Evolutionary conservation across 2,797 vertebrate species (phyloP), one percentile per base, ranked within the genome.

Genomic region (Dicrostonyx torquatus): DNA sequence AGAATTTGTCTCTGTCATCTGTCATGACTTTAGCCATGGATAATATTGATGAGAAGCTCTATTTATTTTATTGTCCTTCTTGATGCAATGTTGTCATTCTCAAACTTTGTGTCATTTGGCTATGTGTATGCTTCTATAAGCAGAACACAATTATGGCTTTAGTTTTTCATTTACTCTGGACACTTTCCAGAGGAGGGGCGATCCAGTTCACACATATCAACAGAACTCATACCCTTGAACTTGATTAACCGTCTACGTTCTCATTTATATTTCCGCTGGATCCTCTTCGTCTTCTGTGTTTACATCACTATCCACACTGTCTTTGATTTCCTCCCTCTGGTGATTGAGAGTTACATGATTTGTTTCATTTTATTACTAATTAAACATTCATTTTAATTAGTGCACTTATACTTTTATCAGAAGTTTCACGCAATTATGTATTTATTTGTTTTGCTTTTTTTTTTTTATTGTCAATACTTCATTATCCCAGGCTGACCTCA

Each of bases 321-420:
- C 76, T 94, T 87, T 92, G 12, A 83, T 92, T 96, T 92, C 29
- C 15, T 94, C n/a, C 40, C 43, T 70, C 37, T 82, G 64, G 34
- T 55, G 89, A 80, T 80, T 83, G 87, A 92, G 94, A 91, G 31
- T 37, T 76, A 24, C 48, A 1, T 83, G 55, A 37, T 91, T 85
- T 7, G 70, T 91, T 92, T 95, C 40, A 79, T 64, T 97, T 92
- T 90, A 82, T 72, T 84, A n/a, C 37, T 94, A 92, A 88, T 94
- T 91, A 78, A 86, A 82, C 5, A 77, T 93, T 53, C 66, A 72
- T n/a, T 87, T 80, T 88, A 93, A 82, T 82, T 58, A 68, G 53
- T 64, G 13, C 43, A 20, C 58, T 66, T 92, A 62, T 66, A 48
- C 37, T 40, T 94, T 66, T 87, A 4, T 45, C 83, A 75, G 64